Base-by-base conservation (phyloP, 1,140 invertebrate genomes). In the Drosophila chauvacae region DNA sequence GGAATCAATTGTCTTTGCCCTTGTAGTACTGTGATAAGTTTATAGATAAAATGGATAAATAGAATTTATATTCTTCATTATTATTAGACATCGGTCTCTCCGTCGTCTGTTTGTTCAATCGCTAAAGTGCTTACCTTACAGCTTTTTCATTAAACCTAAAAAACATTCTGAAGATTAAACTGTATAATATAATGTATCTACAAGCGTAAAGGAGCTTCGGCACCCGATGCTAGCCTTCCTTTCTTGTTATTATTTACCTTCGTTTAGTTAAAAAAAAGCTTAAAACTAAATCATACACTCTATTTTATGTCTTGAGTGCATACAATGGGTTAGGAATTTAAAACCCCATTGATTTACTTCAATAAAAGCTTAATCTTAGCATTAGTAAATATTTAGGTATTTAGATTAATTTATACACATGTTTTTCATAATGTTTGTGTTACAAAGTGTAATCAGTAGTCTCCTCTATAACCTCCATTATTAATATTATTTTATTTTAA, bases 151-250 rank as follows among this genome's bases (percentile, higher is more conserved):
- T 7, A 2, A 7, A 28, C 3, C n/a, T 14, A 20, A 28, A 50
- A n/a, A 28, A 2, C 4, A 16, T 35, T 14, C 2, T 16, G 2
- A 9, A 20, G 2, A 35, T 23, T 35, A 14, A 51, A n/a, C 1
- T 53, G 35, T 0, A 35, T 20, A 53, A 33, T 9, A 13, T 14
- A 55, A 55, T 37, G 18, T 30, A 30, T 30, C 33, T 55, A 55
- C 51, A 55, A 55, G 51, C 33, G 33, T 23, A 55, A 23, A 14
- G 7, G 4, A 55, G 51, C 51, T 37, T 55, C 51, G 51, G 51
- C 2, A 37, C 23, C 33, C 51, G 51, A 55, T 37, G 33, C 2
- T 23, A 55, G 4, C 7, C 33, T 6, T 55, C 2, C 6, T 16
- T 55, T 23, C 7, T 10, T 23, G 51, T 55, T 55, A 37, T 53